phyloP scores from a whole-genome alignment of 2,888 invertebrate genomes.

The Diloba caeruleocephala region DNA sequence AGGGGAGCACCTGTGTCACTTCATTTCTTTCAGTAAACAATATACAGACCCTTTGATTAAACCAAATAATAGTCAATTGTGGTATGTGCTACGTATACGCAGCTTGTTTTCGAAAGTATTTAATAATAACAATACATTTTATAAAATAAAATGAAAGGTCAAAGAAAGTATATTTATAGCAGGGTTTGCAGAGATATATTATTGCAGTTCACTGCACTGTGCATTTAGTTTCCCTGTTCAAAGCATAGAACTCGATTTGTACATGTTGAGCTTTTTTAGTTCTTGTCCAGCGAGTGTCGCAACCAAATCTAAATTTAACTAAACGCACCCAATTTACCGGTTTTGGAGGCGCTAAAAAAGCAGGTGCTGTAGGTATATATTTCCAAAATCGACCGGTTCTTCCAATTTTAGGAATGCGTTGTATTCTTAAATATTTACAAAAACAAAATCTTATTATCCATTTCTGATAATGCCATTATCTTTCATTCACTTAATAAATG shows the following conservation, averaged over 20 bases:
- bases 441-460: constrained; percentile 9
- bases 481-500: constrained; percentile 29
- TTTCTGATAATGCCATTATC: constrained; percentile 6
- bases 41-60: constrained; percentile 45
- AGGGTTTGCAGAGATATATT: not conserved
- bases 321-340: constrained; percentile 33
- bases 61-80: constrained; percentile 34
- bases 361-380: constrained; percentile 16
- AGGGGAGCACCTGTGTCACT: constrained; percentile 71
- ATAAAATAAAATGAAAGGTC: not conserved
- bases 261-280: not conserved
- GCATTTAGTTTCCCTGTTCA: not conserved
- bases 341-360: constrained; percentile 27
- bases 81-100: constrained; percentile 1
- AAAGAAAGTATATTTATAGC: not conserved
- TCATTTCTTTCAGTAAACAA: constrained; percentile 55
- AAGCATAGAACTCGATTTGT: constrained; percentile 8
- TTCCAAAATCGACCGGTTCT: constrained; percentile 13
- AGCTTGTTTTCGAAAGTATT: constrained; percentile 3
- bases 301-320: constrained; percentile 35
- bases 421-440: not conserved
- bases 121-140: constrained; percentile 5
- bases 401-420: constrained; percentile 16
- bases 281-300: constrained; percentile 17
- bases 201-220: too few relatives aligned